A percentile compares a stretch with the other conserved stretches of the same genome.
phyloP scores from a whole-genome alignment of 1,140 invertebrate genomes.

The Penaeus vannamei region DNA sequence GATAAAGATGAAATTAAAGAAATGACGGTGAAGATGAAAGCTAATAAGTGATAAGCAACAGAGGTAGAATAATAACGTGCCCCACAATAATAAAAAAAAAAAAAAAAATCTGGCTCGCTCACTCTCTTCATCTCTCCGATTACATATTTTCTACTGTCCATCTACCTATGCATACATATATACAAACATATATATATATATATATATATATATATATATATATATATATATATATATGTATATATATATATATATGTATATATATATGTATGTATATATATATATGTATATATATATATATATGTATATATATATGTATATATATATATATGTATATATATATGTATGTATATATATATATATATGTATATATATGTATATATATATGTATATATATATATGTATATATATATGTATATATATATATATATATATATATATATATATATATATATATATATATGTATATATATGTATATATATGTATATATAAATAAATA shows the following conservation, averaged over 20 bases:
- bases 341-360: neutral
- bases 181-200: neutral
- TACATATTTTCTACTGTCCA: conserved; percentile 27
- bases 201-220: neutral
- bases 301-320: neutral
- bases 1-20: no score
- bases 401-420: conserved; percentile 7
- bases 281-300: no score
- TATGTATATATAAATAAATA: conserved; percentile 17
- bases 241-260: neutral
- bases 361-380: conserved; percentile 1
- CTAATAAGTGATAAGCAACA: no score
- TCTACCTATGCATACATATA: neutral
- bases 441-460: neutral
- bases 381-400: conserved; percentile 6
- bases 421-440: conserved; percentile 9
- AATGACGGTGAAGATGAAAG: no score
- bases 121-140: neutral
- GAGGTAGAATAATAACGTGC: neutral
- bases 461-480: neutral
- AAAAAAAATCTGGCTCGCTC: neutral
- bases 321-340: neutral
- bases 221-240: neutral
- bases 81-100: neutral
- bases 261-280: neutral